These are phyloP conservation scores for Anoplophora glabripennis DNA, from an alignment of 1,140 invertebrate genomes.

Conservation along the genomic window DNA sequence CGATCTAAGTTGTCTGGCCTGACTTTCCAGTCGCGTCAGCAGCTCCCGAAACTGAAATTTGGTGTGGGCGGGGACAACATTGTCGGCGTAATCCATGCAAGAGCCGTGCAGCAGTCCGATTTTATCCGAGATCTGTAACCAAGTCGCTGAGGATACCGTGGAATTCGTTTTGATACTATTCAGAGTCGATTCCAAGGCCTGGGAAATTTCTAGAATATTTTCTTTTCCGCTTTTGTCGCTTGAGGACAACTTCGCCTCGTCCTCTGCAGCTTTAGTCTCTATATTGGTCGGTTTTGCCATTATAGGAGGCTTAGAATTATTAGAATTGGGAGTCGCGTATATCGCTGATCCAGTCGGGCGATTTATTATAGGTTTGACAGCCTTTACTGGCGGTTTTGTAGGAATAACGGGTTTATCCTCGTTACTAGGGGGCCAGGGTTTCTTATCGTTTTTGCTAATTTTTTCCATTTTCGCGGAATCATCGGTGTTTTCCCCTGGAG, in stretches of 20 bases:
- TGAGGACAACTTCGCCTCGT: slow-evolving; percentile 52
- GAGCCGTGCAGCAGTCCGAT: slow-evolving; percentile 74
- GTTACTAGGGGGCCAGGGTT: slow-evolving; percentile 55
- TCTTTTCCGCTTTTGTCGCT: slow-evolving; percentile 53
- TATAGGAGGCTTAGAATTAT: slow-evolving; percentile 52
- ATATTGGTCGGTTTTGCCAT: slow-evolving; percentile 60
- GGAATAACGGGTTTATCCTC: slow-evolving; percentile 72
- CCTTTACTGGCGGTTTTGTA: slow-evolving; percentile 61
- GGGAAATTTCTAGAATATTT: slow-evolving; percentile 67
- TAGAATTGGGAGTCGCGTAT: slow-evolving; percentile 62
- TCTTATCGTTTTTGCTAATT: slow-evolving; percentile 52
- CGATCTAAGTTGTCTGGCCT: slow-evolving; percentile 71
- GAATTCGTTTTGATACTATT: slow-evolving; percentile 59
- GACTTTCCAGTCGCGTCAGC: slow-evolving; percentile 74
- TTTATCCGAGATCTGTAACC: slow-evolving; percentile 83
- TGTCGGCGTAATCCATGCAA: slow-evolving; percentile 67
- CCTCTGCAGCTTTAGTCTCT: slow-evolving; percentile 48
- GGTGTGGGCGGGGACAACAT: slow-evolving; percentile 78
- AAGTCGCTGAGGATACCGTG: slow-evolving; percentile 62
- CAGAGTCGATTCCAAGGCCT: slow-evolving; percentile 64
- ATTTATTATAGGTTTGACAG: slow-evolving; percentile 52
- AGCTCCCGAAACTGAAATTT: slow-evolving; percentile 88
- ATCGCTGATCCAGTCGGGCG: slow-evolving; percentile 53
- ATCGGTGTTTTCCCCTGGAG: slow-evolving; percentile 39
- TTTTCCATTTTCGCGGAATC: slow-evolving; percentile 49